phyloP scores from a whole-genome alignment of 2,113 vertebrate genomes.

The Myotis brandtii region DNA sequence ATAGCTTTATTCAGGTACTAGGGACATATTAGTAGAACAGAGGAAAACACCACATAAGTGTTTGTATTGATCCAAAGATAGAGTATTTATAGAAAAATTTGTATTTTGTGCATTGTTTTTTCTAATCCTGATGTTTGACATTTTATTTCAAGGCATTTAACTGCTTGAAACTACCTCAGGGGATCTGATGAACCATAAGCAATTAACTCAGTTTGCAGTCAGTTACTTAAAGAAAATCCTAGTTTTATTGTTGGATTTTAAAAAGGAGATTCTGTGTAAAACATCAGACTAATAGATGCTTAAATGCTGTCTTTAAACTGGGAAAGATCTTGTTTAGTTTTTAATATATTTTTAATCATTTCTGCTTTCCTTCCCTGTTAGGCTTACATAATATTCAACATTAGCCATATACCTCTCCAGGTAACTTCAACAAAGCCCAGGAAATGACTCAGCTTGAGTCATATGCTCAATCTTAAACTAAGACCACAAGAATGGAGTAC shows the following conservation, averaged over 20 bases:
- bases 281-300: conserved; percentile 40
- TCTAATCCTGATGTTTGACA: conserved; percentile 46
- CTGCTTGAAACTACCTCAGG: conserved; percentile 76
- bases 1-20: background rate
- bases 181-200: conserved; percentile 51
- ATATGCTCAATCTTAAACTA: background rate
- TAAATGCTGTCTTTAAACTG: conserved; percentile 44
- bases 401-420: background rate
- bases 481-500: background rate
- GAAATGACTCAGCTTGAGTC: background rate
- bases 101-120: conserved; percentile 54
- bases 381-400: background rate
- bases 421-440: background rate
- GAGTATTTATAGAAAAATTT: background rate
- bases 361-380: background rate
- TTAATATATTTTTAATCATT: background rate
- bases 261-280: conserved; percentile 11
- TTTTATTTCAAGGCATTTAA: conserved; percentile 68
- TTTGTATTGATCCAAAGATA: background rate
- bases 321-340: conserved; percentile 15
- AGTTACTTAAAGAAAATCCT: conserved; percentile 54
- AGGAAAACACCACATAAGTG: background rate
- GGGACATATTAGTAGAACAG: background rate
- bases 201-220: conserved; percentile 57
- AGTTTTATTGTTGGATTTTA: conserved; percentile 30